Evolutionary conservation across 2,113 vertebrate genomes (phyloP), one percentile per base, ranked within the genome.

Genomic region (Lasiurus cinereus): DNA sequence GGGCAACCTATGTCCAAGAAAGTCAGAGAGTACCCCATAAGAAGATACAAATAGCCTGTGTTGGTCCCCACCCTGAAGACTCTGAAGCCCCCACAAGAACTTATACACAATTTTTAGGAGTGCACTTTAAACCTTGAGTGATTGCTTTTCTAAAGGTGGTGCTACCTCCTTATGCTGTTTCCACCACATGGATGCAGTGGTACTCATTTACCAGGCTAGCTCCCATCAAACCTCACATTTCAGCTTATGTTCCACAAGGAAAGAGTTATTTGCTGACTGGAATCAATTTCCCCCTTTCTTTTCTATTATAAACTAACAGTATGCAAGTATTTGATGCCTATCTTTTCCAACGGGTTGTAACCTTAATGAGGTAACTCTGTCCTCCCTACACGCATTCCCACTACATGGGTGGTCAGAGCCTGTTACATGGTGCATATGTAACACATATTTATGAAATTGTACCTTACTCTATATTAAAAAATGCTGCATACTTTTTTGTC

Each of bases 181-280:
- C 12, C 22, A 39, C 15, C 29, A 2, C 11, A 10, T 2, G 4
- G 8, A 62, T n/a, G 19, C 50, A 2, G 2, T 18, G 6, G 2
- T 52, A 36, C 62, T 4, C 33, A 54, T 22, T n/a, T 22, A 29
- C 5, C 2, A 8, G 14, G 33, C 54, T 16, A 54, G 31, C 48
- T 46, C 67, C 14, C n/a, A 6, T 54, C 29, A 22, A 8, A 36
- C 4, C 39, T 24, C 36, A 9, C 31, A 14, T 56, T 33, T 50
- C 48, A 3, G 10, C 7, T 22, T 21, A 31, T 3, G 4, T 56
- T 39, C 29, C 48, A 27, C 13, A 56, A 10, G 76, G 31, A 80
- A 62, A 36, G 29, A 27, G 36, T 67, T 29, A 31, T 33, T 14
- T 16, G 54, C 8, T 70, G 24, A 62, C 16, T 36, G 24, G 54